These are phyloP conservation scores for Hydraecia micacea DNA, from an alignment of 2,888 invertebrate species.

Conservation along the genomic window DNA sequence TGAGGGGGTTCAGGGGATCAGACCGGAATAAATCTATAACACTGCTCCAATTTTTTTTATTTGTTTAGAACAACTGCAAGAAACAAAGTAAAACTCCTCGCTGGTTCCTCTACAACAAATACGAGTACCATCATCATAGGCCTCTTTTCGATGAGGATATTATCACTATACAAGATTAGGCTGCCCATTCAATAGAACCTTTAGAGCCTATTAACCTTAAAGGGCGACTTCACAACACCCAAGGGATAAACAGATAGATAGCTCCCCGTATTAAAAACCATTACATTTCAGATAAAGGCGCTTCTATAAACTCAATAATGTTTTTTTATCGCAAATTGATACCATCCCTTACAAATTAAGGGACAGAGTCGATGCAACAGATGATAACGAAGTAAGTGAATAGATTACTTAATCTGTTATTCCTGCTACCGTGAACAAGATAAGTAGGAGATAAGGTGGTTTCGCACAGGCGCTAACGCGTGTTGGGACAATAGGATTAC, in stretches of 20 bases:
- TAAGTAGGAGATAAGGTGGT: conserved; percentile 76
- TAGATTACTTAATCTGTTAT: conserved; percentile 67
- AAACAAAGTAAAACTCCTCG: too few species aligned
- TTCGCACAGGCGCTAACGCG: conserved; percentile 74
- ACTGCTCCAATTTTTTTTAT: background rate
- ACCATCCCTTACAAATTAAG: conserved; percentile 62
- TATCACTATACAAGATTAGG: conserved; percentile 39
- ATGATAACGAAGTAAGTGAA: conserved; percentile 63
- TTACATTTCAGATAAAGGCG: conserved; percentile 42
- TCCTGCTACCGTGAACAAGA: conserved; percentile 67
- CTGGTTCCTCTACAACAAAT: background rate
- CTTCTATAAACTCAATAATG: conserved; percentile 47
- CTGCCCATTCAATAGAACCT: conserved; percentile 21
- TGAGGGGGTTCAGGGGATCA: too few species aligned
- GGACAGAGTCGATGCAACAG: conserved; percentile 54
- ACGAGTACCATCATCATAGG: background rate
- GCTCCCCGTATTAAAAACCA: conserved; percentile 19
- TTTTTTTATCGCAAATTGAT: conserved; percentile 65
- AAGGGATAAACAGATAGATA: conserved; percentile 20
- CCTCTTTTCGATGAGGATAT: background rate
- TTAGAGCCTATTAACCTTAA: conserved; percentile 21
- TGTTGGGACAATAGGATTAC: conserved; percentile 84
- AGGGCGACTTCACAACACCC: conserved; percentile 15
- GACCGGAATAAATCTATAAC: too few species aligned
- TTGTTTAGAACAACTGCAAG: background rate